Evolutionary conservation across 1,140 invertebrate genomes (phyloP).

Genomic region (Aphaenogaster floridana): DNA sequence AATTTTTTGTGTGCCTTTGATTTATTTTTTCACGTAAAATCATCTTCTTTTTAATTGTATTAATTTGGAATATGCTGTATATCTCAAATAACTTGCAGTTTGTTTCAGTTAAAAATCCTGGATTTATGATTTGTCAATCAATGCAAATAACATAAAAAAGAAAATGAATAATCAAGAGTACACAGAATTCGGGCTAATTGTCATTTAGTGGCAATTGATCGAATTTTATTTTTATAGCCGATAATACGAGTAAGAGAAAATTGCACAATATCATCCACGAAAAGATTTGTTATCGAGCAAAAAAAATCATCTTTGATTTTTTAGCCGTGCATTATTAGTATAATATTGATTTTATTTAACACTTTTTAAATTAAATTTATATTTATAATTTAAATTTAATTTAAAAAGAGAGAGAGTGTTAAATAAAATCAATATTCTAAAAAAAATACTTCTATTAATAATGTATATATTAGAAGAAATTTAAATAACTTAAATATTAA

Average conservation of each 20-base stretch:
- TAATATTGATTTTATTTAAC: not conserved
- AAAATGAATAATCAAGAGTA: not conserved
- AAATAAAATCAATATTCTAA: no score
- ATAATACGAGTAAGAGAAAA: not conserved
- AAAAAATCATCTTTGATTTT: not conserved
- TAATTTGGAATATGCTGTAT: not conserved
- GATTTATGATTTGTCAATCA: not conserved
- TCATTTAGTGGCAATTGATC: not conserved
- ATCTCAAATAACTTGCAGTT: not conserved
- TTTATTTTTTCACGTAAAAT: no score
- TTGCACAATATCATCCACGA: no score
- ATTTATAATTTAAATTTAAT: no score
- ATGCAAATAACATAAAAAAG: not conserved
- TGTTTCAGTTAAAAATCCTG: not conserved
- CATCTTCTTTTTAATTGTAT: not conserved
- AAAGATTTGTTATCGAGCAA: no score
- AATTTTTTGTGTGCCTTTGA: no score
- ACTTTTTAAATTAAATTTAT: no score
- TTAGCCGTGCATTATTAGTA: not conserved
- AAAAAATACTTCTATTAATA: no score
- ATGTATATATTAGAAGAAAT: no score
- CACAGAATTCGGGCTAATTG: not conserved
- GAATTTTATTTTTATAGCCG: not conserved
- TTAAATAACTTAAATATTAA: no score
- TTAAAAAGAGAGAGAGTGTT: no score